These are phyloP conservation scores for Gasterosteus nipponicus DNA, from an alignment of 2,113 vertebrate species.

Conservation along the genomic window DNA sequence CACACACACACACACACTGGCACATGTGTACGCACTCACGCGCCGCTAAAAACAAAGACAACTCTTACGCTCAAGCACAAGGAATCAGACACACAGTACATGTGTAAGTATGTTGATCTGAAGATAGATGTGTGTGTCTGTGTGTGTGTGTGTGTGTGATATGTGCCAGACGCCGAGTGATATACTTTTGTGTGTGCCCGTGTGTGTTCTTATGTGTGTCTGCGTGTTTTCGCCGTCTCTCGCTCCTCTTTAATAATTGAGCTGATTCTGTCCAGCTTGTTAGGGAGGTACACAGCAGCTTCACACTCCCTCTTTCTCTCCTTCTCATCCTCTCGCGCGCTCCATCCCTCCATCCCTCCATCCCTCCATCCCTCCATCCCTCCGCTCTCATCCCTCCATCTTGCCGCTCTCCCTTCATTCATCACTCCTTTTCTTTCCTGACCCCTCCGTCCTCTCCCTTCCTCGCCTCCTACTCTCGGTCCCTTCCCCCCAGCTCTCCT, in stretches of 20 bases:
- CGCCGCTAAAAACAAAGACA: conserved; percentile 40
- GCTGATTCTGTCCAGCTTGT: conserved; percentile 82
- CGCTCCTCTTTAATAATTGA: conserved; percentile 81
- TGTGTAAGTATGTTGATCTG: conserved; percentile 50
- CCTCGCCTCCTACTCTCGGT: conserved; percentile 28
- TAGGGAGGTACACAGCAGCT: conserved; percentile 79
- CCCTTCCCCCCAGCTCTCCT: conserved; percentile 58
- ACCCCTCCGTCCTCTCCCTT: conserved; percentile 55
- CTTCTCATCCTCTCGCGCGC: conserved; percentile 48
- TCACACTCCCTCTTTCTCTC: conserved; percentile 68
- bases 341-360: conserved; percentile 46
- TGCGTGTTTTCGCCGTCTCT: conserved; percentile 76
- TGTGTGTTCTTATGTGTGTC: conserved; percentile 50
- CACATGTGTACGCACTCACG: conserved; percentile 40
- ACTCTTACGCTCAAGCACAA: conserved; percentile 4
- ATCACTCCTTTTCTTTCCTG: conserved; percentile 63
- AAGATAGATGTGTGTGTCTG: conserved; percentile 33
- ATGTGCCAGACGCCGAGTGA: conserved; percentile 57
- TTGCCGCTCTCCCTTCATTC: conserved; percentile 60
- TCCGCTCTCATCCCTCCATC: conserved; percentile 43
- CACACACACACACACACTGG: conserved; percentile 61
- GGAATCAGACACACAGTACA: conserved; percentile 33
- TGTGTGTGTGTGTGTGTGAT: conserved; percentile 20
- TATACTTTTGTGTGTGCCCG: conserved; percentile 45
- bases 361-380: conserved; percentile 56